These are phyloP conservation scores for Hippocampus zosterae DNA, from an alignment of 2,113 vertebrate genomes.

Conservation along the genomic window DNA sequence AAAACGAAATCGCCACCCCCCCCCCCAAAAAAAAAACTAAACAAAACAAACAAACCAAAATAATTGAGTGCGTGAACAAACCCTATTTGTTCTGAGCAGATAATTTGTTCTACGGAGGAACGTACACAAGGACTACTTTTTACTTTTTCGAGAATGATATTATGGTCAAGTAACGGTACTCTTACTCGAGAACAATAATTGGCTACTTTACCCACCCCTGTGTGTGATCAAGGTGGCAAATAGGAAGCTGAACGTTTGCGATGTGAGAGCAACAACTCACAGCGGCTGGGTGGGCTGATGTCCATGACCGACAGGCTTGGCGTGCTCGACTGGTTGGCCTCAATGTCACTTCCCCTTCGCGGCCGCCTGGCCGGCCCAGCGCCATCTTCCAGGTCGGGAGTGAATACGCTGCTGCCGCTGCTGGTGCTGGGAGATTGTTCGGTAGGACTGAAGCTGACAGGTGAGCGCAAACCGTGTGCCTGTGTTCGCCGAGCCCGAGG, in stretches of 20 bases:
- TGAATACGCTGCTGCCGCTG: constrained; percentile 94
- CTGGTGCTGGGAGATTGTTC: constrained; percentile 94
- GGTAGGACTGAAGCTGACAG: constrained; percentile 92
- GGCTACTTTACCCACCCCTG: no score
- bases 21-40: no score
- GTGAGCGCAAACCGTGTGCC: constrained; percentile 87
- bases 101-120: no score
- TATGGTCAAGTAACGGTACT: not conserved
- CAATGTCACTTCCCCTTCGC: constrained; percentile 91
- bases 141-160: not conserved
- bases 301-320: constrained; percentile 92
- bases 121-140: no score
- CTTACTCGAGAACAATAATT: no score
- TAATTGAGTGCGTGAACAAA: no score
- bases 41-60: no score
- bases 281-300: constrained; percentile 96
- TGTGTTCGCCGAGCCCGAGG: constrained; percentile 92
- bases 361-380: constrained; percentile 68
- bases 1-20: no score
- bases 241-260: rapidly evolving
- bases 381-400: constrained; percentile 84
- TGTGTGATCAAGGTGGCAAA: no score
- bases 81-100: no score
- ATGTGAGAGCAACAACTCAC: constrained; percentile 67
- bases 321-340: constrained; percentile 63